phyloP scores from a whole-genome alignment of 2,888 invertebrate genomes.

The Lithophane socia region DNA sequence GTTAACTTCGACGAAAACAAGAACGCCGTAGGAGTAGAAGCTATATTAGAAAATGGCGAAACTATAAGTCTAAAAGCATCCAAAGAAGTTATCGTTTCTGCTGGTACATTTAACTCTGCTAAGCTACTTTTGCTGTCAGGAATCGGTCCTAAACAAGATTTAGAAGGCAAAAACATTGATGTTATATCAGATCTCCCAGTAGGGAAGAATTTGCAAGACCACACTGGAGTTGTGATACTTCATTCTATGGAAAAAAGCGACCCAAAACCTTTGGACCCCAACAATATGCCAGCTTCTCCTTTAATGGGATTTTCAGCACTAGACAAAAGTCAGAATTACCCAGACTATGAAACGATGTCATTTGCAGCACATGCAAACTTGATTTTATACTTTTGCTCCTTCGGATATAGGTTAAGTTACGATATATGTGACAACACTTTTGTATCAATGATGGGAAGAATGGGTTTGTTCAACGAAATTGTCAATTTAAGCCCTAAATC shows the following conservation, averaged over 20 bases:
- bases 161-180: constrained; percentile 83
- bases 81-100: constrained; percentile 91
- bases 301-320: constrained; percentile 46
- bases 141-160: constrained; percentile 89
- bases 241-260: constrained; percentile 43
- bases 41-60: constrained; percentile 23
- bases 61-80: constrained; percentile 73
- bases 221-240: constrained; percentile 71
- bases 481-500: constrained; percentile 54
- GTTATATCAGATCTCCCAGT: constrained; percentile 92
- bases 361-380: constrained; percentile 28
- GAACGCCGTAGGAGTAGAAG: constrained; percentile 59
- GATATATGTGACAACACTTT: constrained; percentile 47
- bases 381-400: constrained; percentile 44
- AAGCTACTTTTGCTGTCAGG: constrained; percentile 91
- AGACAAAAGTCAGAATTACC: constrained; percentile 49
- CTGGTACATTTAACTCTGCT: constrained; percentile 90
- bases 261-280: constrained; percentile 21
- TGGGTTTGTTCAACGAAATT: constrained; percentile 44
- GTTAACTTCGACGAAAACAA: constrained; percentile 53
- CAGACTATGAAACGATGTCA: constrained; percentile 52
- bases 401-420: constrained; percentile 37
- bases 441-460: constrained; percentile 7
- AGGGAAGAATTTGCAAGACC: constrained; percentile 93
- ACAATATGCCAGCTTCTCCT: constrained; percentile 16